phyloP scores from a whole-genome alignment of 2,797 vertebrate species.

The Limosa lapponica region DNA sequence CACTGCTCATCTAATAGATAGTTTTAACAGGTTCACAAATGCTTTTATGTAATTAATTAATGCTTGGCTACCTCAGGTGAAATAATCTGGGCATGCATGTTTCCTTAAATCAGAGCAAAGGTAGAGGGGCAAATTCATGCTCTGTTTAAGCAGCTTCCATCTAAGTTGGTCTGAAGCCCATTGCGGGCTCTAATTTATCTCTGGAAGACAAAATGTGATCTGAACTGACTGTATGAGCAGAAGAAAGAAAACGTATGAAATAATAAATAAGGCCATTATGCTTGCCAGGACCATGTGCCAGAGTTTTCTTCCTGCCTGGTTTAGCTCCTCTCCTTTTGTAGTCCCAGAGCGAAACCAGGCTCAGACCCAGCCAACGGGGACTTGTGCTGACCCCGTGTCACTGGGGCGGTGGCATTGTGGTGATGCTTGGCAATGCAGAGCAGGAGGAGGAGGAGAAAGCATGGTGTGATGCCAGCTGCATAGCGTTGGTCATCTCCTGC shows the following conservation, averaged over 20 bases:
- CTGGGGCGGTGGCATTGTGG: accelerated
- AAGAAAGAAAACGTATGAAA: constrained; percentile 44
- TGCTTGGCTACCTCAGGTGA: constrained; percentile 66
- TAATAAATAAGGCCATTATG: not conserved
- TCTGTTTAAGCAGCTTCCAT: constrained; percentile 54
- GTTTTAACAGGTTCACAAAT: constrained; percentile 71
- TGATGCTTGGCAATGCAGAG: accelerated
- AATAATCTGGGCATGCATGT: constrained; percentile 26
- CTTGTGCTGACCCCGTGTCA: not conserved
- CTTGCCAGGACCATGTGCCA: not conserved
- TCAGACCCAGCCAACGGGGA: not conserved
- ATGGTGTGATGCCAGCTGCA: accelerated
- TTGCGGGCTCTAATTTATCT: constrained; percentile 15
- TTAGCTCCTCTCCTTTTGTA: constrained; percentile 17
- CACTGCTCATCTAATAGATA: constrained; percentile 33
- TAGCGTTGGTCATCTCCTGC: not conserved
- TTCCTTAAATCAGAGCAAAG: constrained; percentile 46
- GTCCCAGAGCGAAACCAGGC: not conserved
- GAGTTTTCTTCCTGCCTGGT: not conserved
- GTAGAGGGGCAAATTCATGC: constrained; percentile 21
- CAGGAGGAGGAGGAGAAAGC: not conserved
- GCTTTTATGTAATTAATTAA: constrained; percentile 70
- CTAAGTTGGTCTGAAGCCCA: not conserved
- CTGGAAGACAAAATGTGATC: constrained; percentile 25
- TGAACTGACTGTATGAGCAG: not conserved